Conservation (phyloP, 2,797 vertebrate species). For the Lophius americanus region DNA sequence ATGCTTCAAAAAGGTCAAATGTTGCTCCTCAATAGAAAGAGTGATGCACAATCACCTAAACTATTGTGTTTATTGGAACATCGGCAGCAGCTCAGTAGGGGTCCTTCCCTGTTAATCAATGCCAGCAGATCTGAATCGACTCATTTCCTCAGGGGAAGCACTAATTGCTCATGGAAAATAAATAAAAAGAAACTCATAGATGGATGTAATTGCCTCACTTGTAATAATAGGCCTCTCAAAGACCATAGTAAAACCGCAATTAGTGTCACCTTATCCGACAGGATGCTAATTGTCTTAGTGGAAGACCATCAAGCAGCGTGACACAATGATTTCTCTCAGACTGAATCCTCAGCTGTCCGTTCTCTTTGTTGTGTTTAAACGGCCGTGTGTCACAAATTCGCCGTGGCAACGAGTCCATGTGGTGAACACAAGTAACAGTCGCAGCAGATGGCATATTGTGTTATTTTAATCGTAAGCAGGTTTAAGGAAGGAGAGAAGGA, state of each 20-base stretch:
- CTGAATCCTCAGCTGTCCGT: slow-evolving; percentile 11
- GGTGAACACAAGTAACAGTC: slow-evolving; percentile 40
- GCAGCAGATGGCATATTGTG: slow-evolving; percentile 3
- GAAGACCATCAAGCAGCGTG: slow-evolving; percentile 37
- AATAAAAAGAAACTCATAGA: slow-evolving; percentile 2
- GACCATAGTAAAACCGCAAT: slow-evolving; percentile 15
- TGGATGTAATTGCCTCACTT: slow-evolving; percentile 1
- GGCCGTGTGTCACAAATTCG: slow-evolving; percentile 29
- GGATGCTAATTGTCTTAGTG: slow-evolving; percentile 23
- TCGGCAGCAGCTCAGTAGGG: not conserved
- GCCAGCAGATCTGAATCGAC: slow-evolving; percentile 7
- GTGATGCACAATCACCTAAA: slow-evolving; percentile 1
- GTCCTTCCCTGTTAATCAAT: slow-evolving; percentile 9
- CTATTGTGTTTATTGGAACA: not conserved
- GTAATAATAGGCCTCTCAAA: slow-evolving; percentile 5
- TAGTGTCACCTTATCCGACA: slow-evolving; percentile 2
- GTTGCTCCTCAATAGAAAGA: not conserved
- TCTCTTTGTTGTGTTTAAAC: slow-evolving; percentile 18
- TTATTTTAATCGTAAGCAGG: slow-evolving; percentile 45
- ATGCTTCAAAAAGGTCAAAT: not conserved
- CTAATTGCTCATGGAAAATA: not conserved
- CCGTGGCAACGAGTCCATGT: slow-evolving; percentile 42
- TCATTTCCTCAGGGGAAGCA: not conserved
- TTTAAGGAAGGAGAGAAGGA: not conserved
- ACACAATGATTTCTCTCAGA: slow-evolving; percentile 12